Percentiles rank a stretch among this genome's conserved stretches.
Conservation (phyloP, 92 coral and sea anemone genomes). For the Siderastrea siderea region DNA sequence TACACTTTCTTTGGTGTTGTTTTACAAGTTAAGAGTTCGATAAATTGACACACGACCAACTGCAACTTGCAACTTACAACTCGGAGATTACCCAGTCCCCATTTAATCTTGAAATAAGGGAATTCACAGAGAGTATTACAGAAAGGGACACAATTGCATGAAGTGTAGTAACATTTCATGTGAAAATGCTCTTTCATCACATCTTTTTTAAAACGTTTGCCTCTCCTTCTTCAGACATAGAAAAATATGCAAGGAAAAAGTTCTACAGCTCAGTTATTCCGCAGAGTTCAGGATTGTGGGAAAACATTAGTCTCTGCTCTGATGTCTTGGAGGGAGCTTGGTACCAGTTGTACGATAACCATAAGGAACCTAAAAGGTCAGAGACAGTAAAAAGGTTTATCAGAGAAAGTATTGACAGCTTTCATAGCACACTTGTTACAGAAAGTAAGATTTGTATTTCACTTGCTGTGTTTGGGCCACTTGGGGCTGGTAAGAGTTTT, state of each 20-base stretch:
- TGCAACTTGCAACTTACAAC: no score
- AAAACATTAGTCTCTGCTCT: slow-evolving; percentile 42
- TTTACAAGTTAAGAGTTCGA: no score
- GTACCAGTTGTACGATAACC: slow-evolving; percentile 46
- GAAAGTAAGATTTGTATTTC: slow-evolving; percentile 47
- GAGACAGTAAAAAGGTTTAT: slow-evolving; percentile 38
- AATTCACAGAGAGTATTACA: no score
- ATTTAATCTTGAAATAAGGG: no score
- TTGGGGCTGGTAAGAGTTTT: slow-evolving; percentile 71
- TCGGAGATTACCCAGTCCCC: no score
- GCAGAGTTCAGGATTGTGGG: slow-evolving; percentile 13
- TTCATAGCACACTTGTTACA: slow-evolving; percentile 22
- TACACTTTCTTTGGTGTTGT: no score
- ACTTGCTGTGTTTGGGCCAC: slow-evolving; percentile 67
- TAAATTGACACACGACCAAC: no score
- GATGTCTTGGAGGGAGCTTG: slow-evolving; percentile 62
- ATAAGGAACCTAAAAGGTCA: background rate
- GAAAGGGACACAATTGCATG: no score
- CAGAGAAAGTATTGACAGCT: slow-evolving; percentile 40
- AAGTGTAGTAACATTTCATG: no score
- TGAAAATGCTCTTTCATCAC: no score
- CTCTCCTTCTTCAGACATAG: background rate
- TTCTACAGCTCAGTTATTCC: background rate
- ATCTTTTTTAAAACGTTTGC: background rate
- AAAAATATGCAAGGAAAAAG: background rate